These are phyloP conservation scores for Todus mexicanus DNA, from an alignment of 2,797 vertebrate genomes.

Conservation along the genomic window DNA sequence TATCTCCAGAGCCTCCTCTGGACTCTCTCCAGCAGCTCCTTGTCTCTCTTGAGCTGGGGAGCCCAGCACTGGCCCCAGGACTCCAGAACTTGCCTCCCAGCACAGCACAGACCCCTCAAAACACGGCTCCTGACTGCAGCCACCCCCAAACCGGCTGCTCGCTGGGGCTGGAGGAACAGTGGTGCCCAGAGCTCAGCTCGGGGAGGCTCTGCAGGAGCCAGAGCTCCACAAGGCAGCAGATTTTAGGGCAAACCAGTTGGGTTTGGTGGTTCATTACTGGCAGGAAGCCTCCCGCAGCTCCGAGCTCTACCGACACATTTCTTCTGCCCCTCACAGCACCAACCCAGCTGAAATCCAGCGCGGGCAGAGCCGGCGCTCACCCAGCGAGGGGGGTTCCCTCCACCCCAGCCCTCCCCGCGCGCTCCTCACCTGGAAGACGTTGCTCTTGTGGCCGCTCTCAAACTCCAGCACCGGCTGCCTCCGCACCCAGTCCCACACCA, in stretches of 20 bases:
- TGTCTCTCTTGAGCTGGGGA: too few relatives aligned
- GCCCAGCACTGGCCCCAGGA: too few relatives aligned
- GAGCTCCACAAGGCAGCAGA: neutral
- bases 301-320: neutral
- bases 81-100: neutral
- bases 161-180: neutral
- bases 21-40: too few relatives aligned
- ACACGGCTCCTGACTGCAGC: neutral
- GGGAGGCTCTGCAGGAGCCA: neutral
- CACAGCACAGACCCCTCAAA: neutral
- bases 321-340: neutral
- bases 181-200: neutral
- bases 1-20: too few relatives aligned
- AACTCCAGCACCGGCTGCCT: conserved; percentile 88
- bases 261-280: neutral
- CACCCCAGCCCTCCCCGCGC: fast-evolving
- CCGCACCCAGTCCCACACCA: conserved; percentile 95
- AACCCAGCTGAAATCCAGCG: fast-evolving
- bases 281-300: neutral
- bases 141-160: neutral
- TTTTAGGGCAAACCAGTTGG: neutral
- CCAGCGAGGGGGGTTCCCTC: too few relatives aligned
- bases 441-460: conserved; percentile 96
- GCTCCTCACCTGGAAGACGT: conserved; percentile 91
- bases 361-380: too few relatives aligned